phyloP scores from a whole-genome alignment of 2,797 vertebrate species.

The Lepidocolaptes lacrymiger region DNA sequence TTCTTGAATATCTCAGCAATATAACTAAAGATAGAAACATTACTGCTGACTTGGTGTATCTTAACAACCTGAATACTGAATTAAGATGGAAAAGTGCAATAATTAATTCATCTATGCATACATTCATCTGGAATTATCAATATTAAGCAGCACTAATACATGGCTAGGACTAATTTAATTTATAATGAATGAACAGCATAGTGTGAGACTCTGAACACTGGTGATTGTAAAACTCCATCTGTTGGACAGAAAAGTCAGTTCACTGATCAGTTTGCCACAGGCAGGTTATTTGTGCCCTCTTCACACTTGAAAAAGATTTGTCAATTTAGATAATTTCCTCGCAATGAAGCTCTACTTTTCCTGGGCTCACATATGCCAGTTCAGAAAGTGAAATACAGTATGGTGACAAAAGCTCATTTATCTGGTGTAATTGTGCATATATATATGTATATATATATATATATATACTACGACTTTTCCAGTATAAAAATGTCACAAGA shows the following conservation, averaged over 20 bases:
- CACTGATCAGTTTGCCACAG: accelerated
- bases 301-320: neutral
- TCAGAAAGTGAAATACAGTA: neutral
- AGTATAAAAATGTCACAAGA: conserved; percentile 1
- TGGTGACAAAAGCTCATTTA: neutral
- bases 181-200: neutral
- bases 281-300: neutral
- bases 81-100: neutral
- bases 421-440: neutral
- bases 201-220: neutral
- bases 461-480: neutral
- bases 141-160: neutral
- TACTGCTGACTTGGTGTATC: neutral
- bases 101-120: neutral
- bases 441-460: too few relatives aligned
- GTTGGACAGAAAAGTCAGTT: conserved; percentile 33
- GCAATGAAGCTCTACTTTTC: neutral
- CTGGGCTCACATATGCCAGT: neutral
- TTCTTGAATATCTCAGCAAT: neutral
- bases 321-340: neutral
- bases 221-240: conserved; percentile 57
- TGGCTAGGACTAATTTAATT: neutral
- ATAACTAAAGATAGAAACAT: neutral
- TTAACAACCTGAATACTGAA: neutral
- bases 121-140: neutral